Base-by-base conservation (phyloP, 2,797 vertebrate species). In the Benthosema pterotum region DNA sequence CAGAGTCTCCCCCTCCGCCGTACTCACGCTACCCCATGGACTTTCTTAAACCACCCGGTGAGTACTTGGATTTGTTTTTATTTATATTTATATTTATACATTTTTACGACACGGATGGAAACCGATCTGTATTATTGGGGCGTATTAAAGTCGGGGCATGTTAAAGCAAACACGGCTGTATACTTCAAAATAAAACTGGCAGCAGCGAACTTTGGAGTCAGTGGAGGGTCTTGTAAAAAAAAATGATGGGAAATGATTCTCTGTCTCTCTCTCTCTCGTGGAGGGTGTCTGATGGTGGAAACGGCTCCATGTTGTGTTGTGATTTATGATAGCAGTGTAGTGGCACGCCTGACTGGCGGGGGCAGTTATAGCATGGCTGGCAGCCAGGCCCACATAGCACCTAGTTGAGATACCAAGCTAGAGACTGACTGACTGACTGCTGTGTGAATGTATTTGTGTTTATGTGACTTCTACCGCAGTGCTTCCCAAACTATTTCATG, bases 11-110 rank as follows among this genome's bases (percentile, higher is more conserved):
- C 88, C 97, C 96, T 90, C 96, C 96, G 88, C 97, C 97, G 74
- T 99, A 98, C 91, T 97, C 96, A 76, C 96, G 96, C 93, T 98
- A 98, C 81, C 96, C 97, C 88, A 96, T 97, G 95, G 96, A 99
- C 92, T 96, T 98, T 94, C 94, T 98, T 92, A 98, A 99, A 94
- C 94, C 95, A 94, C 94, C 95, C 91, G 96, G 96, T 98, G 89
- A 98, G 96, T n/a, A n/a, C n/a, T 94, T 75, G 11, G 68, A 14
- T 47, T 19, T 12, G 13, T 45, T 18, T 22, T 18, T 18, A 18
- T 46, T 17, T 51, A 18, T 12, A n/a, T n/a, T 47, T 9, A 5
- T 13, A 58, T 11, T 19, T 43, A 32, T 17, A 8, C 5, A 57
- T 3, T 60, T n/a, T 11, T 57, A 43, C 7, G 4, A 56, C 16